phyloP scores from a whole-genome alignment of 2,113 vertebrate genomes.

The Drymodes brunneopygia region DNA sequence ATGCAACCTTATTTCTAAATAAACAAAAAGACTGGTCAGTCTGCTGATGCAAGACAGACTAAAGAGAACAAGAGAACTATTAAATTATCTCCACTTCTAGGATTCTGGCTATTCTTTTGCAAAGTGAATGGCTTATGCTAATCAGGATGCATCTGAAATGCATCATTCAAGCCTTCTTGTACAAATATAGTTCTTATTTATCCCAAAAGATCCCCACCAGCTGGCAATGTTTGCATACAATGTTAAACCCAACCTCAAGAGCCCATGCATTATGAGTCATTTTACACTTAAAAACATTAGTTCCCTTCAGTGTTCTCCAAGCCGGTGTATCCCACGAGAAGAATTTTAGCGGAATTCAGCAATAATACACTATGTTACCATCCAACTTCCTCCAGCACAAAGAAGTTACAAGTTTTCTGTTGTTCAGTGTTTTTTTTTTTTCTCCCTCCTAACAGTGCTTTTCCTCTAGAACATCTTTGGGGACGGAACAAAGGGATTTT shows the following conservation, averaged over 20 bases:
- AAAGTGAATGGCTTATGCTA: conserved; percentile 54
- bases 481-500: conserved; percentile 20
- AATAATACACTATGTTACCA: background rate
- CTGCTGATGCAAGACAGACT: background rate
- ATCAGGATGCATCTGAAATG: conserved; percentile 58
- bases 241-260: conserved; percentile 32
- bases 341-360: background rate
- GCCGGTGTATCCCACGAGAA: background rate
- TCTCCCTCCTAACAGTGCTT: background rate
- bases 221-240: conserved; percentile 63
- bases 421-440: background rate
- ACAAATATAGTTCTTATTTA: conserved; percentile 61
- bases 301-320: background rate
- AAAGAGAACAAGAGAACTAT: conserved; percentile 40
- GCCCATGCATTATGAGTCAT: conserved; percentile 42
- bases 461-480: background rate
- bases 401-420: background rate
- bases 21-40: background rate
- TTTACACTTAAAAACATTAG: conserved; percentile 30
- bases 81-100: conserved; percentile 46
- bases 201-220: conserved; percentile 56
- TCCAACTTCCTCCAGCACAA: background rate
- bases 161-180: conserved; percentile 41
- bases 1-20: background rate
- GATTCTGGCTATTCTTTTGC: conserved; percentile 42